phyloP scores from a whole-genome alignment of 2,113 vertebrate species.

The Antechinus flavipes region DNA sequence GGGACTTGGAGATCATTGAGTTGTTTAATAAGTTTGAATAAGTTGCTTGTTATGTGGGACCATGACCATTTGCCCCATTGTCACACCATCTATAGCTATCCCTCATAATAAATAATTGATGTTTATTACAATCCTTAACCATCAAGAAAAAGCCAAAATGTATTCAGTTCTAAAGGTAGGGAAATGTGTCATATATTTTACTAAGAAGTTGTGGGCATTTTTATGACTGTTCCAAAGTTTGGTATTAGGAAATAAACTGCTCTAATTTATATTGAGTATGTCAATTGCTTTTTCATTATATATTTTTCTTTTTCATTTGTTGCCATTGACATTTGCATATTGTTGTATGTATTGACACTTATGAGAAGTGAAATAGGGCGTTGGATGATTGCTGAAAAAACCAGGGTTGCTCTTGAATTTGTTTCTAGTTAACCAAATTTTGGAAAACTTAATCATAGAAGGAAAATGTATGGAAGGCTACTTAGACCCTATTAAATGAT shows the following conservation, averaged over 20 bases:
- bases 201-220: neutral
- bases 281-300: conserved; percentile 21
- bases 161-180: neutral
- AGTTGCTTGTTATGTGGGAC: neutral
- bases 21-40: neutral
- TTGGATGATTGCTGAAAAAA: conserved; percentile 27
- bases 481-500: conserved; percentile 13
- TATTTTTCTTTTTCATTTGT: neutral
- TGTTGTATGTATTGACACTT: neutral
- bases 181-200: neutral
- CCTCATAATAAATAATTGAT: neutral
- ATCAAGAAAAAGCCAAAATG: conserved; percentile 14
- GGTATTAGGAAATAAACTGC: neutral
- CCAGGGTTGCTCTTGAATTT: conserved; percentile 9
- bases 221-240: neutral
- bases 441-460: conserved; percentile 8
- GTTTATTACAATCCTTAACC: conserved; percentile 21
- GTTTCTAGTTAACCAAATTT: conserved; percentile 49
- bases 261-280: conserved; percentile 17
- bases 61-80: neutral
- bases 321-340: conserved; percentile 15
- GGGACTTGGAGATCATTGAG: neutral
- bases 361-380: neutral
- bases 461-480: conserved; percentile 20
- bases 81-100: neutral